Conservation (phyloP, 2,113 vertebrate genomes). For the Cyprinus carpio region DNA sequence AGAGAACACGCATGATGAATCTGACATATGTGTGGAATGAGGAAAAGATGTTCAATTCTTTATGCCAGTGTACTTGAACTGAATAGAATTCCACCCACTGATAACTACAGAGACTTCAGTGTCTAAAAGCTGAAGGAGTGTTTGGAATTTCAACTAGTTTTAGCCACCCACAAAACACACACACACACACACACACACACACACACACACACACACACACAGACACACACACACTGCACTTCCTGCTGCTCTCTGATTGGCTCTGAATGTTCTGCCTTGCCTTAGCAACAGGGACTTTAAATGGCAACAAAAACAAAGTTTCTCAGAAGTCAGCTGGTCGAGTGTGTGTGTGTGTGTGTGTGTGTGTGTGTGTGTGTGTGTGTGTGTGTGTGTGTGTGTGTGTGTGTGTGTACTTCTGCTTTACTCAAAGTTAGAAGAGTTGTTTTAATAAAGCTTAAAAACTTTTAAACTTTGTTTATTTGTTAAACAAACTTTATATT, state of each 20-base stretch:
- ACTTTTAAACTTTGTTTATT: no score
- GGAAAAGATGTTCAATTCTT: background rate
- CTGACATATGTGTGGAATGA: background rate
- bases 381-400: background rate
- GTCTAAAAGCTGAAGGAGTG: background rate
- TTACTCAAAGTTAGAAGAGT: no score
- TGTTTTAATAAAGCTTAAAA: no score
- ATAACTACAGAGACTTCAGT: background rate
- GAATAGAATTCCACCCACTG: background rate
- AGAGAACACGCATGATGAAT: no score
- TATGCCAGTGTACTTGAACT: background rate
- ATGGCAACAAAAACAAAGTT: conserved; percentile 56
- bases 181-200: no score
- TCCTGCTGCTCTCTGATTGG: conserved; percentile 50
- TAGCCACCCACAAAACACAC: background rate
- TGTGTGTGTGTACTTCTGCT: background rate
- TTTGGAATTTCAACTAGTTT: background rate
- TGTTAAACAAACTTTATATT: no score
- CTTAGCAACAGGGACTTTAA: conserved; percentile 57
- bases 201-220: no score
- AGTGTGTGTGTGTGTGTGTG: background rate
- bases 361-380: background rate
- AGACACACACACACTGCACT: background rate
- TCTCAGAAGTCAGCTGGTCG: conserved; percentile 59
- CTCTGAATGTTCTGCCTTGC: conserved; percentile 37